Evolutionary conservation across 2,888 invertebrate species (phyloP).

Genomic region (Drosophila differens): DNA sequence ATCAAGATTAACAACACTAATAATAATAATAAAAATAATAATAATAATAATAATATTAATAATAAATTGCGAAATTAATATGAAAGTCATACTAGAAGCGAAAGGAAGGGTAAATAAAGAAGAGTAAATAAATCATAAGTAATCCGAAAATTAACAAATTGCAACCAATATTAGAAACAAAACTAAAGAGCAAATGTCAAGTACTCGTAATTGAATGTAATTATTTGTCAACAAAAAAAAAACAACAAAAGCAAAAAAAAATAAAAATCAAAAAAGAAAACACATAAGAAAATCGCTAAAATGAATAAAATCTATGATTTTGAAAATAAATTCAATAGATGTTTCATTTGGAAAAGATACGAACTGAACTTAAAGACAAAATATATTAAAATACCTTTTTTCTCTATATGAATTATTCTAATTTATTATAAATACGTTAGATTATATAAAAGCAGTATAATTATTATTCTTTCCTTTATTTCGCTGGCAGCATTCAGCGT

Average conservation of each 20-base stretch:
- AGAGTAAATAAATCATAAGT: conserved; percentile 45
- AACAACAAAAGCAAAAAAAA: background rate
- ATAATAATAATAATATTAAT: background rate
- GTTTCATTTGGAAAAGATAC: background rate
- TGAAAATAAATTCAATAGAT: conserved; percentile 40
- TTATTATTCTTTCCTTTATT: background rate
- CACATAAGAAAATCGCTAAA: conserved; percentile 38
- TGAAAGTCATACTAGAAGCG: conserved; percentile 38
- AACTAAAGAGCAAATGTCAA: conserved; percentile 39
- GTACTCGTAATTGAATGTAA: conserved; percentile 60
- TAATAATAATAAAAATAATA: background rate
- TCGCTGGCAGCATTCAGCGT: background rate
- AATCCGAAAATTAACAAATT: conserved; percentile 49
- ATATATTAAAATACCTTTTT: background rate
- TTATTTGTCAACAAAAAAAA: conserved; percentile 49
- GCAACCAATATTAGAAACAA: conserved; percentile 53
- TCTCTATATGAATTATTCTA: background rate
- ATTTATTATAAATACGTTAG: background rate
- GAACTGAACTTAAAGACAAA: background rate
- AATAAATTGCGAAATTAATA: conserved; percentile 20
- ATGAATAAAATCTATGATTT: conserved; percentile 70
- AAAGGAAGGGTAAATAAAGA: conserved; percentile 55
- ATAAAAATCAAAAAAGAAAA: background rate
- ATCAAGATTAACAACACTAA: conserved; percentile 4
- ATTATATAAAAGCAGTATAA: too few relatives aligned